Conservation (phyloP, 1,140 invertebrate genomes). For the Drosophila erecta region DNA sequence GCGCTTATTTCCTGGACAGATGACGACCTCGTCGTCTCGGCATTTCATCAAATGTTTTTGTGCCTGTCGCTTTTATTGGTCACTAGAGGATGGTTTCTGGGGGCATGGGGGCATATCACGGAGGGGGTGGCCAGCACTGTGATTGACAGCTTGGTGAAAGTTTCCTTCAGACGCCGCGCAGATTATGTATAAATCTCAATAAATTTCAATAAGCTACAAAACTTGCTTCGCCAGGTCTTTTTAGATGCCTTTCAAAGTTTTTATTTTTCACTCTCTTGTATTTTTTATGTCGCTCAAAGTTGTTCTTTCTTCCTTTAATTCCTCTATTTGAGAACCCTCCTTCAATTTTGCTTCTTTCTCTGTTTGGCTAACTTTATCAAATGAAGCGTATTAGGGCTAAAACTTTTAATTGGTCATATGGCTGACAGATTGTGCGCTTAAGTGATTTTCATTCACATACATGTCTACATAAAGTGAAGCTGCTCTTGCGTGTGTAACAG, state of each 20-base stretch:
- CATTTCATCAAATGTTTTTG: slow-evolving; percentile 78
- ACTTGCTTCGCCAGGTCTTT: slow-evolving; percentile 23
- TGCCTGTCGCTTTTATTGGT: slow-evolving; percentile 73
- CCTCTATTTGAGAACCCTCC: slow-evolving; percentile 41
- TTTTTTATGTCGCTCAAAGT: slow-evolving; percentile 54
- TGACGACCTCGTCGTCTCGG: slow-evolving; percentile 58
- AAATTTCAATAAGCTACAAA: slow-evolving; percentile 81
- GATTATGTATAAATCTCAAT: slow-evolving; percentile 83
- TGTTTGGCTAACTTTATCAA: slow-evolving; percentile 69
- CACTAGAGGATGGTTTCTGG: slow-evolving; percentile 55
- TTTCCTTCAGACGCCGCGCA: slow-evolving; percentile 44
- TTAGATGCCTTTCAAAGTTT: slow-evolving; percentile 42
- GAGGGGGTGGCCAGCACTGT: slow-evolving; percentile 28
- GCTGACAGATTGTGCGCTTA: slow-evolving; percentile 78
- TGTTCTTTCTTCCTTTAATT: slow-evolving; percentile 52
- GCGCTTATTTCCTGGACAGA: slow-evolving; percentile 83
- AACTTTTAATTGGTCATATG: slow-evolving; percentile 83
- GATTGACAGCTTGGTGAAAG: slow-evolving; percentile 75
- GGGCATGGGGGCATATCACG: background rate
- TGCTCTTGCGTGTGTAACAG: slow-evolving; percentile 9
- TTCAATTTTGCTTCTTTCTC: slow-evolving; percentile 6
- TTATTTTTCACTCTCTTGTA: slow-evolving; percentile 23
- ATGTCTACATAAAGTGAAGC: slow-evolving; percentile 1
- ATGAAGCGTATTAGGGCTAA: slow-evolving; percentile 81
- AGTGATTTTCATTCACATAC: slow-evolving; percentile 59